phyloP scores from a whole-genome alignment of 2,113 vertebrate species.

The Python bivittatus region DNA sequence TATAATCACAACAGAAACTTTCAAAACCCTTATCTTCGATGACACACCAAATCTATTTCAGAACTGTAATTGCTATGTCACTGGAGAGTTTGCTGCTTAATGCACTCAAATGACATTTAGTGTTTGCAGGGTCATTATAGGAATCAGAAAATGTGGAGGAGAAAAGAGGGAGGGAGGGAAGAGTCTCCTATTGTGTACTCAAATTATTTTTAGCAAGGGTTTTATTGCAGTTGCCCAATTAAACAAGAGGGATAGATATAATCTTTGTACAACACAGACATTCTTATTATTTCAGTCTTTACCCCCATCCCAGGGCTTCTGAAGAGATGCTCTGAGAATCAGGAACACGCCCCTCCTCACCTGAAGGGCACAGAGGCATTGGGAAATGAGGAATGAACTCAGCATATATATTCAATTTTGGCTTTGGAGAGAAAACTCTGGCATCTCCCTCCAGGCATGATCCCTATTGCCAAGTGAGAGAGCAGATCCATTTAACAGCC shows the following conservation, averaged over 20 bases:
- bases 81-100: conserved; percentile 81
- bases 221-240: conserved; percentile 10
- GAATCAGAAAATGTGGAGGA: conserved; percentile 54
- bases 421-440: neutral
- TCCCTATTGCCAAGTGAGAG: neutral
- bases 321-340: neutral
- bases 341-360: neutral
- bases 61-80: conserved; percentile 93
- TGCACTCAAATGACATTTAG: conserved; percentile 81
- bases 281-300: neutral
- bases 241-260: conserved; percentile 22
- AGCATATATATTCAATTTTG: neutral
- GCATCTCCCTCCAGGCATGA: neutral
- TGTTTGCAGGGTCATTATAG: conserved; percentile 80
- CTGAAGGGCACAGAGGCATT: neutral
- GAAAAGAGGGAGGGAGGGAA: neutral
- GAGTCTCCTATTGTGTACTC: conserved; percentile 41
- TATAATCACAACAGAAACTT: conserved; percentile 93
- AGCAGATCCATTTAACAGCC: neutral
- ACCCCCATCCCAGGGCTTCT: neutral
- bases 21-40: conserved; percentile 85
- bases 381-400: neutral
- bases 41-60: conserved; percentile 94
- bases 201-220: conserved; percentile 49
- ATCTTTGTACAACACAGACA: fast-evolving